Evolutionary conservation across 2,113 vertebrate genomes (phyloP).

Genomic region (Martes martes): DNA sequence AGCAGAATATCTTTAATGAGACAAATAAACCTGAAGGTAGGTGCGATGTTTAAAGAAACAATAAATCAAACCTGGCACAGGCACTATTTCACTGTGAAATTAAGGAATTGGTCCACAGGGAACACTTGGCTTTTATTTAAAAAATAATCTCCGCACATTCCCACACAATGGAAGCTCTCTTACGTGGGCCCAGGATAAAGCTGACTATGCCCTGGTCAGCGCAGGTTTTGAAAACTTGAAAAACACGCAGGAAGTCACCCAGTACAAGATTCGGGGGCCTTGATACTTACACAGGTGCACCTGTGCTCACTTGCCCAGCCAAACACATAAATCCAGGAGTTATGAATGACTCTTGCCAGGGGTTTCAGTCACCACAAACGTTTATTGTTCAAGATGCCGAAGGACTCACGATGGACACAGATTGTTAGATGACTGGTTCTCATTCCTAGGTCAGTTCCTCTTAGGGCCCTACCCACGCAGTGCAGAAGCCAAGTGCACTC

Average conservation of each 20-base stretch:
- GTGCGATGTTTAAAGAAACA: conserved; percentile 81
- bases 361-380: neutral
- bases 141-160: neutral
- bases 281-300: neutral
- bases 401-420: neutral
- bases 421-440: neutral
- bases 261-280: neutral
- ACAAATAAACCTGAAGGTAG: conserved; percentile 82
- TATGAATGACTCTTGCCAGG: neutral
- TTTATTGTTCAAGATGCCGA: neutral
- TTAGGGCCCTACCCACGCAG: neutral
- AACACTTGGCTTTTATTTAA: conserved; percentile 70
- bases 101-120: conserved; percentile 76
- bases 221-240: neutral
- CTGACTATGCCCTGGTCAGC: neutral
- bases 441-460: neutral
- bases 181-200: neutral
- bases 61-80: conserved; percentile 83
- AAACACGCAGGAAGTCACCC: neutral
- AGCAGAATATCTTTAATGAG: conserved; percentile 81
- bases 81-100: conserved; percentile 79
- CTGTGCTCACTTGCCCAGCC: neutral
- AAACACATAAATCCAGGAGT: conserved; percentile 7
- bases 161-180: conserved; percentile 36
- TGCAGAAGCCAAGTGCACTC: neutral